These are phyloP conservation scores for Allobates femoralis DNA, from an alignment of 2,797 vertebrate species.

Conservation along the genomic window DNA sequence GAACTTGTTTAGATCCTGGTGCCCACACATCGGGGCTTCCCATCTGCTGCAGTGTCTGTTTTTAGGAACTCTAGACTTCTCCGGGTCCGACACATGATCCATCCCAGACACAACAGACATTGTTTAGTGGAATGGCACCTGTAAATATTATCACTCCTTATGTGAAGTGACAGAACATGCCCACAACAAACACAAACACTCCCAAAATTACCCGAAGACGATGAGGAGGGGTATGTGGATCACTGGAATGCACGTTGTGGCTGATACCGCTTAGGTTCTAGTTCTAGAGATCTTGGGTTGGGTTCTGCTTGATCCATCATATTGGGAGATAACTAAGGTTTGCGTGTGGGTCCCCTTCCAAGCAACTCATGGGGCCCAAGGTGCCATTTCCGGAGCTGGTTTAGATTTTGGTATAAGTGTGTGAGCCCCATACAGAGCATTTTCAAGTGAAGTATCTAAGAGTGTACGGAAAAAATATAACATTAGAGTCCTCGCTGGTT, in stretches of 20 bases:
- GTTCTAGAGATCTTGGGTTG: no score
- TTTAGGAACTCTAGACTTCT: neutral
- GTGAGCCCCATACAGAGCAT: no score
- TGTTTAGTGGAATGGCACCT: slow-evolving; percentile 51
- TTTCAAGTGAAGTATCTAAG: no score
- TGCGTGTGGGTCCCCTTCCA: no score
- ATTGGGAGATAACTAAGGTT: no score
- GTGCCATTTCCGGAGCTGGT: no score
- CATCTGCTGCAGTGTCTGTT: slow-evolving; percentile 49
- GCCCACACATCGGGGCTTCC: slow-evolving; percentile 44
- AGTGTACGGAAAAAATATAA: no score
- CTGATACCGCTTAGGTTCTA: no score
- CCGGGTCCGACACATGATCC: neutral
- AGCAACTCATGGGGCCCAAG: no score
- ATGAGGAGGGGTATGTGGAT: neutral
- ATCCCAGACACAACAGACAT: slow-evolving; percentile 46
- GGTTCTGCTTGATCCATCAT: no score
- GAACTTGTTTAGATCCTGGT: slow-evolving; percentile 18
- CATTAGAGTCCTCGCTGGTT: no score
- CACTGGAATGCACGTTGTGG: neutral
- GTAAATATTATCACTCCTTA: slow-evolving; percentile 46
- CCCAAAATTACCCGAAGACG: neutral
- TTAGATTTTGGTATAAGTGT: no score
- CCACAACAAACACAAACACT: slow-evolving; percentile 49
- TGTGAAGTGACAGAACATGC: slow-evolving; percentile 36